phyloP scores from a whole-genome alignment of 2,888 invertebrate genomes.

The Scaptomyza flava region DNA sequence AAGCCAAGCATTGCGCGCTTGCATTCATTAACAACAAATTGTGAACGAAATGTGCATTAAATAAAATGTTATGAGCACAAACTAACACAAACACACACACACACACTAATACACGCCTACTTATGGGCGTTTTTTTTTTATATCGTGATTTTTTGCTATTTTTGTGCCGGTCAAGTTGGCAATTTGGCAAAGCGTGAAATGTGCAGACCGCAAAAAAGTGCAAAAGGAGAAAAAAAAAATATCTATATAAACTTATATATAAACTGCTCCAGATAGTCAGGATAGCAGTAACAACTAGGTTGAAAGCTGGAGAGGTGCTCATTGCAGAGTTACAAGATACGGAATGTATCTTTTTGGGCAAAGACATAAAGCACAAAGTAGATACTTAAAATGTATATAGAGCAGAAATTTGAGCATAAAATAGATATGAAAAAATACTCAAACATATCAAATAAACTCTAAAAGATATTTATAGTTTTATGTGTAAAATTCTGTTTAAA shows the following conservation, averaged over 20 bases:
- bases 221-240: slow-evolving; percentile 27
- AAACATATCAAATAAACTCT: not conserved
- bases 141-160: slow-evolving; percentile 39
- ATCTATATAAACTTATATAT: not conserved
- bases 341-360: slow-evolving; percentile 8
- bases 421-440: not conserved
- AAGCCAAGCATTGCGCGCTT: slow-evolving; percentile 54
- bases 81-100: slow-evolving; percentile 27
- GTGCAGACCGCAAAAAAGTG: slow-evolving; percentile 59
- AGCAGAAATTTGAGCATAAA: not conserved
- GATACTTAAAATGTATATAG: not conserved
- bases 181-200: slow-evolving; percentile 80
- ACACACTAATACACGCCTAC: slow-evolving; percentile 19
- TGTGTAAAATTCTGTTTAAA: too few relatives aligned
- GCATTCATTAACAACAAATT: slow-evolving; percentile 77
- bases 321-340: slow-evolving; percentile 37
- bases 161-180: slow-evolving; percentile 73
- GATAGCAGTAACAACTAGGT: slow-evolving; percentile 37
- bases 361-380: slow-evolving; percentile 1
- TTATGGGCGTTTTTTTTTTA: slow-evolving; percentile 27
- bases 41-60: slow-evolving; percentile 76
- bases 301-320: not conserved
- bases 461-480: not conserved
- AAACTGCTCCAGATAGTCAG: slow-evolving; percentile 52
- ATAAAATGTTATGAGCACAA: slow-evolving; percentile 73